Base-by-base conservation (phyloP, 64 coral and sea anemone genomes). In the Stichodactyla helianthus region DNA sequence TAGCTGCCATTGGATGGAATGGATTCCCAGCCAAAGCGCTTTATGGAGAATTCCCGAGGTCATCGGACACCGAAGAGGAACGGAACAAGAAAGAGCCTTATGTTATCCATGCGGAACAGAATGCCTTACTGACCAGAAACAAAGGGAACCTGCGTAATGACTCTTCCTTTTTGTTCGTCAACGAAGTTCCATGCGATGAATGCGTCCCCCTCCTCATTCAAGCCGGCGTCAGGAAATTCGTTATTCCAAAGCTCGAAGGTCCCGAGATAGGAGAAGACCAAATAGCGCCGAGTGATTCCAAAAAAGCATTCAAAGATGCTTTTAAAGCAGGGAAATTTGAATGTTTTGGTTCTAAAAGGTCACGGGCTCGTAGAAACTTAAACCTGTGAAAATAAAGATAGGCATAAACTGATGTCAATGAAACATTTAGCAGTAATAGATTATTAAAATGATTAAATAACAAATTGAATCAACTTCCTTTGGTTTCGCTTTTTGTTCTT, bases 61-160 rank as follows among this genome's bases (percentile, higher is more conserved):
- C 77, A 13, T 91, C 93, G 0, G 50, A 81, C 50, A 52, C 50
- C 19, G 78, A 81, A 20, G 78, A 53, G 17, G 78, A 23, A 81
- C 16, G 78, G 10, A 19, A 52, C 20, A 74, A 89, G 6, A 95
- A 91, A 70, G 87, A 91, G 19, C 52, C 89, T 17, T 95, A 95
- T 52, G 83, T 95, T 8, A 91, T 95, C 82, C 93, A 95, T 79
- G 90, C 90, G 5, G 93, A 89, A 14, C 84, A 95, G 23, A 95
- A 95, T 71, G 93, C 93, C 35, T 59, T 95, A 9, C 27, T 95
- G 22, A 84, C 82, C 8, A 60, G 83, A 78, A 95, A 95, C 54
- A 26, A 62, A 60, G 25, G 13, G 17, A 54, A 78, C 64, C 68
- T 87, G 51, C 23, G 31, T 16, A 55, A 76, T 5, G 57, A 84